Evolutionary conservation across 1,140 invertebrate species (phyloP), one percentile per base, ranked within the genome.

Genomic region (Ostrea denselamellosa): DNA sequence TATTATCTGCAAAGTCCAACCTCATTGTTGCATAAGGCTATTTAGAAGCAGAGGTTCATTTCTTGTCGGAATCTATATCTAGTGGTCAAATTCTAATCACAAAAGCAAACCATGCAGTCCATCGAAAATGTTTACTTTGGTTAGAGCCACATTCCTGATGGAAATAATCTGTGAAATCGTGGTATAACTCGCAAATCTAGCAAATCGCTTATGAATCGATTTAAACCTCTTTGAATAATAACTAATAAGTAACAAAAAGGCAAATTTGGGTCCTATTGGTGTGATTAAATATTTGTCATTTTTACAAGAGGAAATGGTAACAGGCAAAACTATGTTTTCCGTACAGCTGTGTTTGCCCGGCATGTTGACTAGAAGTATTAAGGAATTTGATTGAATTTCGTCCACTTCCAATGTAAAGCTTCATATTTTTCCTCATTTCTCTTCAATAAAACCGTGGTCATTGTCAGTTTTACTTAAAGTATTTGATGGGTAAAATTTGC

Each of bases 161-260:
- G 28, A 25, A 77, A 77, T 77, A 77, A 77, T 77, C 28, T 34
- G 12, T 77, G 28, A 77, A 77, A 34, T 77, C 5, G 22, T 77
- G 68, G 68, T 77, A 77, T 77, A 77, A 77, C 68, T 34, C 28
- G 68, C 68, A 77, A 77, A 77, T 77, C 68, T 77, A 28, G 68
- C 68, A 77, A 77, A 77, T 77, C 68, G 68, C 68, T 77, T 77
- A 77, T 77, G 68, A 77, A 77, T 77, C 68, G 68, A 77, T 77
- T 77, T 77, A 77, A 77, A 77, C 25, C 68, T 77, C 68, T 77
- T 77, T 77, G 68, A 77, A 77, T 77, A 34, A 28, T 28, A 77
- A 77, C 22, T 77, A 77, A 77, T 77, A 77, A 25, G 68, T 77
- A 77, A 77, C 68, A 77, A 77, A 77, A 77, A 77, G 68, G 25